These are phyloP conservation scores for Hemithea aestivaria DNA, from an alignment of 2,888 invertebrate genomes.

Conservation along the genomic window DNA sequence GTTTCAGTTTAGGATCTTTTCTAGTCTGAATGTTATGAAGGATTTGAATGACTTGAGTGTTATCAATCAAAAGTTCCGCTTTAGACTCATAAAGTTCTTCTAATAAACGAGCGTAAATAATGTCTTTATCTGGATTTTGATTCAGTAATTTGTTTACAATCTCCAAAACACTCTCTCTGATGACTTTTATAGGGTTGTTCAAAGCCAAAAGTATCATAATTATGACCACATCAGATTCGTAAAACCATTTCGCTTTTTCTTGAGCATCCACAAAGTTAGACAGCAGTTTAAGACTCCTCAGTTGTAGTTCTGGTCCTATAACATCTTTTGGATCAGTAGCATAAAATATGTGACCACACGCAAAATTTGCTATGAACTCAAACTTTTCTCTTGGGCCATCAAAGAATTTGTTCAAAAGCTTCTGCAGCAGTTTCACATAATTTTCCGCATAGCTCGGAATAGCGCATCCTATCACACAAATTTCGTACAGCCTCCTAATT, in stretches of 20 bases:
- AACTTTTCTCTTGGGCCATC: conserved; percentile 64
- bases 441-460: conserved; percentile 54
- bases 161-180: conserved; percentile 78
- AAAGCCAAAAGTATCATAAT: conserved; percentile 78
- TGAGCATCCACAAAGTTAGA: conserved; percentile 49
- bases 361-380: conserved; percentile 79
- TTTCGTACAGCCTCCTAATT: conserved; percentile 63
- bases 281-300: conserved; percentile 70
- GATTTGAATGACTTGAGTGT: conserved; percentile 82
- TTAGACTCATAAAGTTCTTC: conserved; percentile 66
- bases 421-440: conserved; percentile 60
- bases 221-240: conserved; percentile 67
- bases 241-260: conserved; percentile 51
- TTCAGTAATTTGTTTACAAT: conserved; percentile 63
- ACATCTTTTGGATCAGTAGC: conserved; percentile 62
- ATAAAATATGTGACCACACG: conserved; percentile 67
- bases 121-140: conserved; percentile 47
- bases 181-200: conserved; percentile 69
- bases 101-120: conserved; percentile 64
- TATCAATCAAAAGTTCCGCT: conserved; percentile 82
- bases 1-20: conserved; percentile 64
- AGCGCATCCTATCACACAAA: conserved; percentile 69
- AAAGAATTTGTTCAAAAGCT: conserved; percentile 67
- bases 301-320: conserved; percentile 69
- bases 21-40: conserved; percentile 81